These are phyloP conservation scores for Astyanax mexicanus DNA, from an alignment of 2,797 vertebrate species.

Conservation along the genomic window DNA sequence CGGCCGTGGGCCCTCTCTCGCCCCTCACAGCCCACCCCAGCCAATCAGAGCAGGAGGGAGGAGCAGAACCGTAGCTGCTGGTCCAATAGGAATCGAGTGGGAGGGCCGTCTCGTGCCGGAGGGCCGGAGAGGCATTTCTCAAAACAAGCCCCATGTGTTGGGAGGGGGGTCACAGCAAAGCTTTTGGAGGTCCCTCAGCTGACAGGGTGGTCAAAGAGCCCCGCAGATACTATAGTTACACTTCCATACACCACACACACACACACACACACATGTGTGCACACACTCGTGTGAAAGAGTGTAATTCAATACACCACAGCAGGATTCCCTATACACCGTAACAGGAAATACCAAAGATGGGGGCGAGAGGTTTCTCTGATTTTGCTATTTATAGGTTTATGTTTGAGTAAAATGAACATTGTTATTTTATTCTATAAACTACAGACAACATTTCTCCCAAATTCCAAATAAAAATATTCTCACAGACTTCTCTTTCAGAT, in stretches of 20 bases:
- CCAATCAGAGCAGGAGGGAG: constrained; percentile 61
- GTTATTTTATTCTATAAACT: too few relatives aligned
- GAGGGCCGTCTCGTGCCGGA: constrained; percentile 34
- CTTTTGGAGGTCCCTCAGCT: constrained; percentile 9
- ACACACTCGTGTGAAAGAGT: neutral
- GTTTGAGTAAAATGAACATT: too few relatives aligned
- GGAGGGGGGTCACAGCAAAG: constrained; percentile 12
- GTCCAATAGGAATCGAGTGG: constrained; percentile 61
- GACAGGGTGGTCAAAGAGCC: constrained; percentile 21
- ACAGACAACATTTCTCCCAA: too few relatives aligned
- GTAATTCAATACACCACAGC: constrained; percentile 51
- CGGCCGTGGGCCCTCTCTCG: constrained; percentile 61
- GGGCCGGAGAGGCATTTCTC: constrained; percentile 54
- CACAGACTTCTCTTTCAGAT: too few relatives aligned
- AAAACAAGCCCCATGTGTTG: constrained; percentile 63
- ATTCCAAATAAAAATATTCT: too few relatives aligned
- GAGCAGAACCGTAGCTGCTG: constrained; percentile 49
- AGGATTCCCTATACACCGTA: constrained; percentile 48
- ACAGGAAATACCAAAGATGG: constrained; percentile 59
- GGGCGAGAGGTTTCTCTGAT: too few relatives aligned
- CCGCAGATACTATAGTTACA: constrained; percentile 13
- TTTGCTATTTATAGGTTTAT: too few relatives aligned
- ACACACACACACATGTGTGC: constrained; percentile 18
- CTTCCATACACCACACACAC: neutral
- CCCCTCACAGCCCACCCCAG: constrained; percentile 49